Conservation (phyloP, 2,888 invertebrate species). For the Drosophila robusta region DNA sequence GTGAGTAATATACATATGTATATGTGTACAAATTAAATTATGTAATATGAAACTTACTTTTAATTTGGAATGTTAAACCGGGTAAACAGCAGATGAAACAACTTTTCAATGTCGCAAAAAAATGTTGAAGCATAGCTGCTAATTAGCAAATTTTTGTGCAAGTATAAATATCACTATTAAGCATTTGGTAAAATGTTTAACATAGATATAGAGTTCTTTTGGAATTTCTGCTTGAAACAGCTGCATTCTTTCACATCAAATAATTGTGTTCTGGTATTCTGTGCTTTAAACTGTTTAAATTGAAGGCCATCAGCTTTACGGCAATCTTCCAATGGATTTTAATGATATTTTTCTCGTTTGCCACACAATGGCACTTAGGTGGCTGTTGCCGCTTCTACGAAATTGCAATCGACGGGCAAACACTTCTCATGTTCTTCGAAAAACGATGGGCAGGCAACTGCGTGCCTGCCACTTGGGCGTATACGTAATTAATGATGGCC, state of each 20-base stretch:
- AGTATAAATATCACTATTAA: neutral
- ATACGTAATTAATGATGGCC: slow-evolving; percentile 68
- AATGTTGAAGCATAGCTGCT: neutral
- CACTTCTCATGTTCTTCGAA: slow-evolving; percentile 39
- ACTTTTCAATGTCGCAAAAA: neutral
- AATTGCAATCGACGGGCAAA: slow-evolving; percentile 49
- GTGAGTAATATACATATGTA: too few species aligned
- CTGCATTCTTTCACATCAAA: slow-evolving; percentile 10
- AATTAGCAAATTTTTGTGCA: neutral
- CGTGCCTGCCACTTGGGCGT: slow-evolving; percentile 33
- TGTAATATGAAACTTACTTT: too few species aligned
- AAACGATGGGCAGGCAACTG: slow-evolving; percentile 1
- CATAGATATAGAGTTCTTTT: too few species aligned
- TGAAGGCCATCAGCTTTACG: slow-evolving; percentile 7
- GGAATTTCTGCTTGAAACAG: neutral
- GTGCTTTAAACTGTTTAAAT: slow-evolving; percentile 8
- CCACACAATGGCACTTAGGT: slow-evolving; percentile 45
- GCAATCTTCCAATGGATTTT: slow-evolving; percentile 43
- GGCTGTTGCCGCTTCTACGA: slow-evolving; percentile 14
- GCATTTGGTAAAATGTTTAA: too few species aligned
- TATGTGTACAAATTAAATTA: too few species aligned
- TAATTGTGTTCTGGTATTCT: neutral
- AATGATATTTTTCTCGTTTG: slow-evolving; percentile 40
- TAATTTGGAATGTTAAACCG: too few species aligned
- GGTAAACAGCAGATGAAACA: too few species aligned